Evolutionary conservation across 2,797 vertebrate species (phyloP), one percentile per base, ranked within the genome.

Genomic region (Tolypeutes matacus): DNA sequence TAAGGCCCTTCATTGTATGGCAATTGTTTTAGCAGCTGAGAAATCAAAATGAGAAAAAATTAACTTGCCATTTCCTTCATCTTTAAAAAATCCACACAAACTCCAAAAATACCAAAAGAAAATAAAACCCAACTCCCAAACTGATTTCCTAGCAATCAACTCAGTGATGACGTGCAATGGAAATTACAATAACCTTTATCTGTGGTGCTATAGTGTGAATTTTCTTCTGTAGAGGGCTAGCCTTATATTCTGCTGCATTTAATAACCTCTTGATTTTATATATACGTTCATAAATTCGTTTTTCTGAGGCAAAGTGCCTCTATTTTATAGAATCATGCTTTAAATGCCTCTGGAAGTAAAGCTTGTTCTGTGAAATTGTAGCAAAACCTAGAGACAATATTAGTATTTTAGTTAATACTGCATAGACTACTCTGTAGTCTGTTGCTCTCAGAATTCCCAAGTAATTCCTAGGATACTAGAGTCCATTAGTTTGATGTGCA

Each of bases 311-410:
- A 36, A 17, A 46, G 7, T 76, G 5, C 20, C 60, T 92, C 62
- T 73, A 5, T 20, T 94, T 81, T 58, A 86, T 76, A 81, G 12
- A 85, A 15, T 46, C 31, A 12, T n/a, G 53, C 20, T 88, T 88
- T 64, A 90, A 84, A 56, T 72, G 53, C 78, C 49, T 88, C 42
- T 95, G 34, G 11, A 94, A 91, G 69, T 88, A 86, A 65, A 84
- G 2, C 7, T 18, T 84, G 29, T 64, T 80, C 14, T 70, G 62
- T 60, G 15, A 92, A 95, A 94, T 31, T 69, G 12, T 49, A 90
- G 70, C 49, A 53, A 88, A 83, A 23, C 2, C 14, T 72, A 51
- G 17, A 76, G 76, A 86, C 20, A 56, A 76, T 36, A 90, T 72
- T 83, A 73, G 67, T 75, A 13, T 60, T 84, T 62, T 42, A 78